Evolutionary conservation across 1,140 invertebrate genomes (phyloP), one percentile per base, ranked within the genome.

Genomic region (Drosophila nannoptera): DNA sequence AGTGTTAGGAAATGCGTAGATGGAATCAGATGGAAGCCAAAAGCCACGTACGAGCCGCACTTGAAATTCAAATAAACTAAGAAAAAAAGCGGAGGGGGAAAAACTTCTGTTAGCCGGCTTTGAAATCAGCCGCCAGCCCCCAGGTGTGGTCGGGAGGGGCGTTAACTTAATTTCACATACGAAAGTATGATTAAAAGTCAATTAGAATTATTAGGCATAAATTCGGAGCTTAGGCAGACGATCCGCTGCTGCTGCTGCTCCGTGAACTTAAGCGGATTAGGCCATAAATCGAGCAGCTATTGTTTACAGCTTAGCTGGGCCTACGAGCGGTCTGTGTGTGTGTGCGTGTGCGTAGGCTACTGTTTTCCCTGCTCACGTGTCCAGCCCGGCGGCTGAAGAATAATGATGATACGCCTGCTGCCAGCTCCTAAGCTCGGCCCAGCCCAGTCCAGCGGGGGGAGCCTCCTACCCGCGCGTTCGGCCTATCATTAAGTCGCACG

Each of bases 351-450:
- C 45, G 32, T n/a, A 54, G 53, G 53, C 66, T 63, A 73, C 66
- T 69, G 66, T 69, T 54, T 66, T 31, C 2, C 14, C 38, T 40
- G 32, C 52, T 49, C 63, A 50, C 45, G 60, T 40, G 33, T 33
- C 49, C 22, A 12, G n/a, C n/a, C 40, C 40, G n/a, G n/a, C 6
- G 0, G 2, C 5, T 43, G 14, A 73, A 74, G 73, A 72, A 68
- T 68, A 68, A 75, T 75, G 69, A 75, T 75, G 73, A 75, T 75
- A 63, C 67, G 69, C 60, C 66, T 49, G 32, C 55, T 60, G 69
- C 45, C 55, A 36, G 31, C 58, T 69, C n/a, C 40, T 43, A 14
- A 43, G 12, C 22, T 22, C 22, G 22, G 22, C 22, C 22, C 63
- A 63, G 59, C 9, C 31, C 50, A 12, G 22, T 22, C 22, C 22